Percentiles rank a stretch among this genome's conserved stretches.
phyloP scores from a whole-genome alignment of 2,888 invertebrate genomes.

The Polydrusus pterygomalis region DNA sequence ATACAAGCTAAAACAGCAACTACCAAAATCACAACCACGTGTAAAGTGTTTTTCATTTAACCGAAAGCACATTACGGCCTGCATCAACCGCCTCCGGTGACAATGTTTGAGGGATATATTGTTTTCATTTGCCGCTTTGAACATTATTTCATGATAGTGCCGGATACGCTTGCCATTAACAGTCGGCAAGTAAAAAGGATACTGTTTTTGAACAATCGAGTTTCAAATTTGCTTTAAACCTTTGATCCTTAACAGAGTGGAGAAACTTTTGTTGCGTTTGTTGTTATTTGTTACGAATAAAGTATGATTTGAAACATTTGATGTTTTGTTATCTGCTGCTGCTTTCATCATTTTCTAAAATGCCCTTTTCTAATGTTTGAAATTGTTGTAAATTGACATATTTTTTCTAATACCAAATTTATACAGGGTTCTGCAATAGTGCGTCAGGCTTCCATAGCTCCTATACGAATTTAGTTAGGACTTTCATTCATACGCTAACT shows the following conservation, averaged over 20 bases:
- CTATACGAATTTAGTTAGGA: too few species aligned
- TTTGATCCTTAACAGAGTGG: not conserved
- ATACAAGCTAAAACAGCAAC: not conserved
- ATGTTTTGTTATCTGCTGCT: too few species aligned
- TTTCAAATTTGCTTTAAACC: slow-evolving; percentile 5
- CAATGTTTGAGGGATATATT: slow-evolving; percentile 8
- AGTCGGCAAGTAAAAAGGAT: not conserved
- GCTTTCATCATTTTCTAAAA: too few species aligned
- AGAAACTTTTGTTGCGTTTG: not conserved
- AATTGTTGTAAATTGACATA: too few species aligned
- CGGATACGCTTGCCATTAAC: slow-evolving; percentile 5
- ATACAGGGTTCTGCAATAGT: too few species aligned
- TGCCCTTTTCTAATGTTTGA: too few species aligned
- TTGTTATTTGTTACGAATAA: too few species aligned
- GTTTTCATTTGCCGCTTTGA: slow-evolving; percentile 18
- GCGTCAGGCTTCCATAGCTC: too few species aligned
- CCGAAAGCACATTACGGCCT: slow-evolving; percentile 6
- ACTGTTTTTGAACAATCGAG: slow-evolving; percentile 3
- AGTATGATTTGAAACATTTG: too few species aligned
- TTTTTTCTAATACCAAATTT: too few species aligned
- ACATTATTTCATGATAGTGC: slow-evolving; percentile 8
- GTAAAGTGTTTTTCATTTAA: not conserved
- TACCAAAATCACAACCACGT: not conserved
- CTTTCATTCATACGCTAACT: too few species aligned
- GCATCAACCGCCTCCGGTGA: slow-evolving; percentile 3